Evolutionary conservation across 2,797 vertebrate species (phyloP), one percentile per base, ranked within the genome.

Genomic region (Pantherophis alleghaniensis): DNA sequence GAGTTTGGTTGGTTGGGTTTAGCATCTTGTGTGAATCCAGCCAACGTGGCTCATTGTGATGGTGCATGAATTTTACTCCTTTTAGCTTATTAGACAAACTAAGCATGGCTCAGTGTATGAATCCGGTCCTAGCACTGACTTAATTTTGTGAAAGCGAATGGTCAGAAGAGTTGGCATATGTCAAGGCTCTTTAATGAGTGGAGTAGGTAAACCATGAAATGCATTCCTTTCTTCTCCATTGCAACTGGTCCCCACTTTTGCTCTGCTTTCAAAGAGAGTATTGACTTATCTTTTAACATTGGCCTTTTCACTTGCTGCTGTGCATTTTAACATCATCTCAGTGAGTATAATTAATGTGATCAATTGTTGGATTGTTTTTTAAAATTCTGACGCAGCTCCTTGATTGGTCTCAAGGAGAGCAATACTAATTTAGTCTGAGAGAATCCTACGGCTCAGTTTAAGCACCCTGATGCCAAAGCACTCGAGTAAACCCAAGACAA

Each of bases 131-230:
- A 83, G 37, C 69, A 94, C 60, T 94, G 88, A 94, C 47, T 60
- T 92, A 92, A 94, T 86, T 83, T 7, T 74, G 91, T 94, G 95
- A 89, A 94, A 94, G 89, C 87, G 92, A 95, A 87, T 89, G 91
- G 88, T 0, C 0, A 94, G 91, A 92, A 95, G 91, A 91, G 95
- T 92, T 56, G 0, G 0, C 91, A 93, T 94, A 69, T 74, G 94
- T 63, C 47, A 20, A 11, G 11, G 3, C 51, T 37, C 55, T 42
- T 59, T 88, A 11, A 83, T 42, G 10, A 47, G 7, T 12, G 37
- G 10, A 47, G 37, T 10, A 24, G 10, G 87, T 74, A 32, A 74
- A 90, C 28, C 18, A 87, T 87, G 18, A 69, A 93, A 24, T 83
- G 74, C 20, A 83, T 83, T 83, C 20, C 37, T 83, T 83, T 83